Base-by-base conservation (phyloP, 2,888 invertebrate genomes). In the Drosophila histrio region DNA sequence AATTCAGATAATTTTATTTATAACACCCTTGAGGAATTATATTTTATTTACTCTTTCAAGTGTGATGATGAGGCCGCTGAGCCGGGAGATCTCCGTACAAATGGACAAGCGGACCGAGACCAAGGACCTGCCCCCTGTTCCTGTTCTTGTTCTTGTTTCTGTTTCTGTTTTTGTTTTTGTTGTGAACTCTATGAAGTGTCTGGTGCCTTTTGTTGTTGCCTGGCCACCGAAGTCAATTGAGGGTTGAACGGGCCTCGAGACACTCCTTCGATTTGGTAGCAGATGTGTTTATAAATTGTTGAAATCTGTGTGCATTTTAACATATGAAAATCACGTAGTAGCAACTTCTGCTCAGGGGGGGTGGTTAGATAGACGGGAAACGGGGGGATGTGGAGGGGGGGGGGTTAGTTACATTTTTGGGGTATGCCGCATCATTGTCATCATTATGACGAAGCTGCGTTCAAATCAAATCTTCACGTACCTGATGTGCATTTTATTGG, bases 1-100 rank as follows among this genome's bases (percentile, higher is more conserved):
- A 89, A 88, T 89, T 88, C 84, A 89, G 80, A 88, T 89, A 89
- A 89, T 89, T 89, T 89, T 89, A 89, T 89, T 89, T 89, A 89
- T 89, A 87, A 89, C 78, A 79, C 89, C 90, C 89, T 77, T 78
- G 90, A 87, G 90, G 86, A 85, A 85, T 87, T 79, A 83, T 80
- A 87, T 85, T 85, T 87, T 85, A 85, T 85, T 87, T 87, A 85
- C 88, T 85, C 84, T 87, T 85, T 85, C 84, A 87, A 85, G 84
- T 85, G 87, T 85, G 87, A 85, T 85, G 84, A 85, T 87, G 87
- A 85, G 82, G 79, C 76, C 77, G 74, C 76, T 65, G 79, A 71
- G 79, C 72, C 72, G 47, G 44, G 36, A 13, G 44, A 46, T 32
- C 11, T 24, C 30, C 59, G 38, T 63, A 68, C 56, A 64, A 72